These are phyloP conservation scores for Philaenus spumarius DNA, from an alignment of 1,140 invertebrate species.

Conservation along the genomic window DNA sequence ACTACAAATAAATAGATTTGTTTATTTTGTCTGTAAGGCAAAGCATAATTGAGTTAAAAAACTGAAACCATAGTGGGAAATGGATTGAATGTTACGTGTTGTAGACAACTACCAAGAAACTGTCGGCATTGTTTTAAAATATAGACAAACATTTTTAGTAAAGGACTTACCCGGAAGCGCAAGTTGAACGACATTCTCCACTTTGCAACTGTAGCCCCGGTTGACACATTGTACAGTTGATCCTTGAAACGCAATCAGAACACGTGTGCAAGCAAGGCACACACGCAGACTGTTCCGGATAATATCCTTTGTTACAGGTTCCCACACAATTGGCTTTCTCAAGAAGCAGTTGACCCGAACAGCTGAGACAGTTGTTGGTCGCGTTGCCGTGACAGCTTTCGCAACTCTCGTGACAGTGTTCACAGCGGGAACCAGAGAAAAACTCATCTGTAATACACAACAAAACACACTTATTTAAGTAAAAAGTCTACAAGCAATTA, in stretches of 20 bases:
- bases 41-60: not conserved
- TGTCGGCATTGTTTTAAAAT: not conserved
- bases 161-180: conserved; percentile 40
- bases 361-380: conserved; percentile 38
- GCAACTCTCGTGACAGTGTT: conserved; percentile 37
- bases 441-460: not conserved
- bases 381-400: conserved; percentile 38
- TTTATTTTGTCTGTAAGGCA: too few relatives aligned
- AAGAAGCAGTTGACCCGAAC: conserved; percentile 31
- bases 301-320: conserved; percentile 35
- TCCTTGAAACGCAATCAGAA: conserved; percentile 61
- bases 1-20: conserved; percentile 1
- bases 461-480: not conserved
- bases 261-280: conserved; percentile 71
- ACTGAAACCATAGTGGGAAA: not conserved
- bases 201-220: conserved; percentile 63
- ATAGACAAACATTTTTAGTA: too few relatives aligned
- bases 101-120: too few relatives aligned
- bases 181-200: conserved; percentile 66
- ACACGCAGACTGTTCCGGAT: conserved; percentile 43
- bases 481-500: not conserved
- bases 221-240: conserved; percentile 70
- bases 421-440: conserved; percentile 17
- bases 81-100: too few relatives aligned
- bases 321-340: conserved; percentile 34